Percentiles rank a stretch among this genome's conserved stretches.
These are phyloP conservation scores for Halocynthia aurantium DNA, from an alignment of 23 tunicate genomes.

Conservation along the genomic window DNA sequence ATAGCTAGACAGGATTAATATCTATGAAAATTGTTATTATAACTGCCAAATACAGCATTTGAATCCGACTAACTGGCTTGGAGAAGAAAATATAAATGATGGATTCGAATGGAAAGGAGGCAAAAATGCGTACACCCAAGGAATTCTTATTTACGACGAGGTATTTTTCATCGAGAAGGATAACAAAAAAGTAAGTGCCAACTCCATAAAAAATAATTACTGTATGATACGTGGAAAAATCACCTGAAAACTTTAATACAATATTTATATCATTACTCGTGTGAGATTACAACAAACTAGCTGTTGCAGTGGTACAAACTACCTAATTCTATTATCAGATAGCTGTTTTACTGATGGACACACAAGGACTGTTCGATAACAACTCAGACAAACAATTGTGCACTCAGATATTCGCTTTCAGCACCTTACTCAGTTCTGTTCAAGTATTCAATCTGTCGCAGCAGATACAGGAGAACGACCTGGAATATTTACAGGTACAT, in stretches of 20 bases:
- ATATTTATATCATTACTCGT: background rate
- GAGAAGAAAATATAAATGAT: constrained; percentile 43
- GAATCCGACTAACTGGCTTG: constrained; percentile 46
- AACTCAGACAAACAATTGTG: constrained; percentile 79
- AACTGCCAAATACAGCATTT: too few relatives aligned
- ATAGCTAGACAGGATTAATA: background rate
- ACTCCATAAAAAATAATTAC: too few relatives aligned
- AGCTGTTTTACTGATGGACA: constrained; percentile 90
- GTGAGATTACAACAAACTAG: background rate
- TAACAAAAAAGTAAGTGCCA: constrained; percentile 30
- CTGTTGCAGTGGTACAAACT: constrained; percentile 3
- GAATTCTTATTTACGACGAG: constrained; percentile 73
- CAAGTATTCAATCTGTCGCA: constrained; percentile 94
- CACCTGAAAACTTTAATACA: background rate
- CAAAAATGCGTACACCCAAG: constrained; percentile 77
- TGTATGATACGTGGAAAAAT: background rate
- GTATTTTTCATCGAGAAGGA: constrained; percentile 35
- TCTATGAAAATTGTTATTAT: background rate
- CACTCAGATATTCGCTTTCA: constrained; percentile 85
- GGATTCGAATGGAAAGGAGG: constrained; percentile 94
- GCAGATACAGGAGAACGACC: constrained; percentile 87
- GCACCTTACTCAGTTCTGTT: constrained; percentile 89
- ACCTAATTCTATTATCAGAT: constrained; percentile 1
- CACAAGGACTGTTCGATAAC: constrained; percentile 94
- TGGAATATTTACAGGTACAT: constrained; percentile 80